Evolutionary conservation across 2,113 vertebrate species (phyloP), one percentile per base, ranked within the genome.

Genomic region (Quiscalus mexicanus): DNA sequence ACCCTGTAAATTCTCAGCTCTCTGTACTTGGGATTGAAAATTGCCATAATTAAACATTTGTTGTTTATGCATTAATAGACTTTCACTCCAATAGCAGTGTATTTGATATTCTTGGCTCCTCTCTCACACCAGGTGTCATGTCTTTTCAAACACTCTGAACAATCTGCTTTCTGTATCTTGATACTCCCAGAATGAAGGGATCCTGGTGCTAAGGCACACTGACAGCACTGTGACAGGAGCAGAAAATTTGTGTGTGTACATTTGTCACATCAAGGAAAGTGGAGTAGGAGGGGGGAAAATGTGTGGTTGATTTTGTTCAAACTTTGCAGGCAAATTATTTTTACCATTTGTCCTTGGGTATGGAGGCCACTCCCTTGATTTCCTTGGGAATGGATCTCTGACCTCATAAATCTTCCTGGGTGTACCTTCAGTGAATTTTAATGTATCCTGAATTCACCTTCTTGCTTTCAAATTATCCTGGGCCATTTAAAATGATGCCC

Each of bases 401-500:
- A 63, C 74, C 30, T 96, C 2, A 0, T 90, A 65, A 87, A 89
- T 84, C 25, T 58, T 69, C 18, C 9, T 80, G 11, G 49, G 41
- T 84, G 45, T 71, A 49, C 23, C 71, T 75, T 64, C 44, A 44
- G 11, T 91, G 60, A 71, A 92, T 82, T 74, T 92, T 49, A 49
- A 81, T 85, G 82, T 84, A 20, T 77, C 63, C 87, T 91, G 31
- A 63, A 52, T 69, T 89, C 63, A 87, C 75, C 42, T 69, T 59
- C 78, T 92, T 4, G 1, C 73, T 89, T 96, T 83, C 74, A 87
- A 79, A 49, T 75, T 53, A 73, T 18, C 42, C 49, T 70, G 71
- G 42, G 49, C 53, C 62, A 62, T 82, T 91, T 82, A 73, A 95
- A 95, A 84, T 69, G 0, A 82, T 93, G 89, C 77, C 94, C 80